Conservation (phyloP, 2,888 invertebrate genomes). For the Apoda limacodes region DNA sequence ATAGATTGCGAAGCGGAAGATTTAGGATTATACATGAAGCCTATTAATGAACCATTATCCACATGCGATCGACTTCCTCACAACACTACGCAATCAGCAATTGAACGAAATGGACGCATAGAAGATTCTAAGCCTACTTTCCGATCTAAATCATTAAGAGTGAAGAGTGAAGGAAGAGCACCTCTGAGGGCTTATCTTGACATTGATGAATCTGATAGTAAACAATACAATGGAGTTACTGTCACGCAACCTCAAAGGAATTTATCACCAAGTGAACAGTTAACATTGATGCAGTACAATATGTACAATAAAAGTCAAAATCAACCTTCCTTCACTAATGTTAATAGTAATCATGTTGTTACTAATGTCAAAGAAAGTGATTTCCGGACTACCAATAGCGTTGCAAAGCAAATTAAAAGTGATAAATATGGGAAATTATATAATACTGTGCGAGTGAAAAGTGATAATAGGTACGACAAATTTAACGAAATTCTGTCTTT, state of each 20-base stretch:
- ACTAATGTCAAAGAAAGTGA: slow-evolving; percentile 57
- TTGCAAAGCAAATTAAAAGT: slow-evolving; percentile 54
- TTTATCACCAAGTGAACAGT: slow-evolving; percentile 62
- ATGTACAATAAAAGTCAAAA: slow-evolving; percentile 49
- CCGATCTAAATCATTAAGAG: slow-evolving; percentile 65
- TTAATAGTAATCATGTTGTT: slow-evolving; percentile 44
- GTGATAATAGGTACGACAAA: slow-evolving; percentile 59
- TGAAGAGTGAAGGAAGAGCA: slow-evolving; percentile 62
- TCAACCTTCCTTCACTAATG: slow-evolving; percentile 28
- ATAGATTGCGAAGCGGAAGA: slow-evolving; percentile 55
- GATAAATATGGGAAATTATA: slow-evolving; percentile 59
- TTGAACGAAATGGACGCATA: slow-evolving; percentile 51
- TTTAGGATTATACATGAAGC: slow-evolving; percentile 58
- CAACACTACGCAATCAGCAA: slow-evolving; percentile 46
- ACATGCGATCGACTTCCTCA: slow-evolving; percentile 58
- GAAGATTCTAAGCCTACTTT: slow-evolving; percentile 57
- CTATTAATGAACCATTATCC: slow-evolving; percentile 55
- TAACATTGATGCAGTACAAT: slow-evolving; percentile 61
- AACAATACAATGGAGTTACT: slow-evolving; percentile 51
- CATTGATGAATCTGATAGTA: slow-evolving; percentile 34
- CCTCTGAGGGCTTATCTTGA: slow-evolving; percentile 56
- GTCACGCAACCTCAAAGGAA: slow-evolving; percentile 66
- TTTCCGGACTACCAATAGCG: slow-evolving; percentile 55
- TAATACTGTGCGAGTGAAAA: slow-evolving; percentile 64
- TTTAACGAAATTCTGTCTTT: slow-evolving; percentile 56